phyloP scores from a whole-genome alignment of 2,797 vertebrate genomes.

The Ctenosaura bakeri region DNA sequence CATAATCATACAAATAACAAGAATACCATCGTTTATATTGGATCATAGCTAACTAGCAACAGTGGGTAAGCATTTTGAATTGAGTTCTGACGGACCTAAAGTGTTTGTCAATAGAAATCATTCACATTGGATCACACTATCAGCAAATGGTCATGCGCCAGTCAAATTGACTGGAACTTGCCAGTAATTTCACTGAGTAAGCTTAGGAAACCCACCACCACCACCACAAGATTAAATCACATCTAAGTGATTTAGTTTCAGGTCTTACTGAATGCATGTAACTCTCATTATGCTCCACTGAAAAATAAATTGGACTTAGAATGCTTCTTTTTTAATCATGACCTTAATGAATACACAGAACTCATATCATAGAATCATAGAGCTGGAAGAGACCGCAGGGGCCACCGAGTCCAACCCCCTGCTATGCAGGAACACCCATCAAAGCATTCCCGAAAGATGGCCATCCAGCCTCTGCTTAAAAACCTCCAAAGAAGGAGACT shows the following conservation, averaged over 20 bases:
- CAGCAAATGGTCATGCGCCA: background rate
- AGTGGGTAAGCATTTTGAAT: background rate
- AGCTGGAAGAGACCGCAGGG: too few relatives aligned
- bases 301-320: background rate
- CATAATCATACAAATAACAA: background rate
- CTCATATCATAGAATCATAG: too few relatives aligned
- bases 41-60: background rate
- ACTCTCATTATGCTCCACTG: background rate
- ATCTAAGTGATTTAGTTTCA: background rate
- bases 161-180: background rate
- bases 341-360: conserved; percentile 55
- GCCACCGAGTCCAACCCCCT: too few relatives aligned
- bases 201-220: background rate
- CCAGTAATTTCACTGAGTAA: conserved; percentile 8
- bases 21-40: background rate
- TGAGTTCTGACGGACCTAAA: background rate
- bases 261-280: background rate
- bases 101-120: background rate
- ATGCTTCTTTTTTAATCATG: background rate
- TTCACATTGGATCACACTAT: background rate
- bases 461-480: too few relatives aligned
- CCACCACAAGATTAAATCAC: background rate
- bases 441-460: too few relatives aligned
- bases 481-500: too few relatives aligned
- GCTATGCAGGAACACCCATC: too few relatives aligned